Conservation (phyloP, 1,140 invertebrate genomes). For the Macrocentrus cingulum region DNA sequence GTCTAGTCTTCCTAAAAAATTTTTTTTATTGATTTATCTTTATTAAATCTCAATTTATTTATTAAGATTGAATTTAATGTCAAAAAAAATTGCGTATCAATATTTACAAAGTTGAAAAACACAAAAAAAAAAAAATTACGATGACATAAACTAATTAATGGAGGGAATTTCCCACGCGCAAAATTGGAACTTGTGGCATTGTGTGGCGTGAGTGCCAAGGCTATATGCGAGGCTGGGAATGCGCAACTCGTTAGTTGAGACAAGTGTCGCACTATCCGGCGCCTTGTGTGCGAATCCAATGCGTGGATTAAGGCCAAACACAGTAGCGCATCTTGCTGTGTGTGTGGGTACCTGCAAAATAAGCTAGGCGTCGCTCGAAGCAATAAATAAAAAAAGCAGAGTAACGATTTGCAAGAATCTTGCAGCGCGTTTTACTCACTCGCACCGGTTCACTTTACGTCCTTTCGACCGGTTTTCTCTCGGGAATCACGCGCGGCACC, state of each 20-base stretch:
- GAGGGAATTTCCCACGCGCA: conserved; percentile 21
- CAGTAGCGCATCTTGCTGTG: too few species aligned
- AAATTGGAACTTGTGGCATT: conserved; percentile 18
- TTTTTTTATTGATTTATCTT: too few species aligned
- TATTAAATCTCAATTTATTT: too few species aligned
- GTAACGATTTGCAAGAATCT: conserved; percentile 4
- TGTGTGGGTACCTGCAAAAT: neutral
- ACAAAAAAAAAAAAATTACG: too few species aligned
- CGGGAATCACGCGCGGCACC: conserved; percentile 11
- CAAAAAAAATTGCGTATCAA: too few species aligned
- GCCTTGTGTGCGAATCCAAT: too few species aligned
- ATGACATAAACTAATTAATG: neutral
- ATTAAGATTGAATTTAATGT: too few species aligned
- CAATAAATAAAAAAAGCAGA: neutral
- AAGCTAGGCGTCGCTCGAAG: neutral
- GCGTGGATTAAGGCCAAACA: too few species aligned
- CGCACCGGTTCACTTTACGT: neutral
- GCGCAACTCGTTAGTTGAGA: conserved; percentile 23
- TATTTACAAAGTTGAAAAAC: too few species aligned
- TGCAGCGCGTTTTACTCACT: too few species aligned
- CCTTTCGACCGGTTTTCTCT: conserved; percentile 3
- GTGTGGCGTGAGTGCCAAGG: neutral
- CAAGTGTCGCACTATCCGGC: neutral
- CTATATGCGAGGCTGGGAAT: conserved; percentile 27
- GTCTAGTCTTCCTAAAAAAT: too few species aligned